Evolutionary conservation across 1,140 invertebrate species (phyloP).

Genomic region (Bombus soroeensis): DNA sequence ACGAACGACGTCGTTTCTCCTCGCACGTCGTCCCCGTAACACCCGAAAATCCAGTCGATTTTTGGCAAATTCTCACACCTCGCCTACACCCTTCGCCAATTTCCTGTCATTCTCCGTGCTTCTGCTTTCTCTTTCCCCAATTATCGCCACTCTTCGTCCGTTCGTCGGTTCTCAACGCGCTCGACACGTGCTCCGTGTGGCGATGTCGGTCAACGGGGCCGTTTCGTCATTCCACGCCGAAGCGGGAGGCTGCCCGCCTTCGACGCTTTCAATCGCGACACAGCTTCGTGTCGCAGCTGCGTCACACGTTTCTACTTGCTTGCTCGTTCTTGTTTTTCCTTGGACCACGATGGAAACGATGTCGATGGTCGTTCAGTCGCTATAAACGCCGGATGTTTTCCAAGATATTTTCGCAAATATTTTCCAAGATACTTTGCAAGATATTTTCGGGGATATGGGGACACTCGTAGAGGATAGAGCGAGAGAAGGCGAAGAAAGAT

Average conservation of each 20-base stretch:
- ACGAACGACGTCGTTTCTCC: constrained; percentile 20
- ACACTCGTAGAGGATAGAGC: not conserved
- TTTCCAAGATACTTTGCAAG: not conserved
- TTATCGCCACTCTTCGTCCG: not conserved
- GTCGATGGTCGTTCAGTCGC: not conserved
- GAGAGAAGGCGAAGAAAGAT: not conserved
- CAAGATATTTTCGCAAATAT: not conserved
- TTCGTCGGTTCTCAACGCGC: not conserved
- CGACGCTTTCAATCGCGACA: not conserved
- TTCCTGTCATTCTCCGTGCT: not conserved
- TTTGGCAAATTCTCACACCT: constrained; percentile 15
- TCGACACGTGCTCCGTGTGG: constrained; percentile 32
- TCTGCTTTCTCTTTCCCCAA: not conserved
- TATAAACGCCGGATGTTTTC: not conserved
- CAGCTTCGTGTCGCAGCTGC: constrained; percentile 16
- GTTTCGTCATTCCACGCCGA: constrained; percentile 2
- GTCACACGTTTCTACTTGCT: not conserved
- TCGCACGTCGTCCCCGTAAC: not conserved
- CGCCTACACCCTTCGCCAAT: constrained; percentile 11
- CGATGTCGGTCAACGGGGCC: constrained; percentile 38
- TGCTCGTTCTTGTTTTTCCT: not conserved
- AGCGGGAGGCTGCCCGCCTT: not conserved
- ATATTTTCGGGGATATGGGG: not conserved
- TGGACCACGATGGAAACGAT: not conserved
- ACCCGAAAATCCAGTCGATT: constrained; percentile 24